Evolutionary conservation across 53 echinoderm and acorn worm genomes (phyloP).

Genomic region (Echinometra lucunter): DNA sequence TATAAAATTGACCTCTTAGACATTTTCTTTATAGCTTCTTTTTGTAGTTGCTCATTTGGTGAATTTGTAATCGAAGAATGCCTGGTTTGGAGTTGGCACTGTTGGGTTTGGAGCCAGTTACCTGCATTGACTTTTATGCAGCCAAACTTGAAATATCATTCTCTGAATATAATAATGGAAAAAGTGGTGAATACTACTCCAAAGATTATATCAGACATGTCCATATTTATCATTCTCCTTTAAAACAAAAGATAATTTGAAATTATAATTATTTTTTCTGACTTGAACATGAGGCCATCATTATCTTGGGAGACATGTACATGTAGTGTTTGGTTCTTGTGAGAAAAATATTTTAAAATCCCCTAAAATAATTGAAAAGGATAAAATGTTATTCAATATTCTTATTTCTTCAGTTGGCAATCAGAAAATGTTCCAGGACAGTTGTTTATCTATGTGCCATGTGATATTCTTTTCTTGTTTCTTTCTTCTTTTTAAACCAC

Average conservation of each 20-base stretch:
- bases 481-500: slow-evolving; percentile 5
- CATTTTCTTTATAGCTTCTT: neutral
- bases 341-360: neutral
- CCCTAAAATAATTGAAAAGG: neutral
- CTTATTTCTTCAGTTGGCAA: neutral
- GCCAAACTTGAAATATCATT: too few relatives aligned
- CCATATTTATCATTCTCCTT: too few relatives aligned
- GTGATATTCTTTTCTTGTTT: neutral
- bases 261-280: too few relatives aligned
- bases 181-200: too few relatives aligned
- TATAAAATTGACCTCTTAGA: neutral
- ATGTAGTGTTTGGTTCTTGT: neutral
- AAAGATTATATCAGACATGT: too few relatives aligned
- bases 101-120: too few relatives aligned
- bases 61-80: too few relatives aligned
- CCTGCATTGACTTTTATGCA: too few relatives aligned
- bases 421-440: neutral
- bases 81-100: too few relatives aligned
- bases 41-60: neutral
- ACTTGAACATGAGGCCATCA: too few relatives aligned
- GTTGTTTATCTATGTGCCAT: neutral
- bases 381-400: neutral
- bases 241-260: too few relatives aligned
- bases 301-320: neutral
- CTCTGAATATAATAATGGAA: too few relatives aligned